These are phyloP conservation scores for Drymonia ruficornis DNA, from an alignment of 2,888 invertebrate genomes.

Conservation along the genomic window DNA sequence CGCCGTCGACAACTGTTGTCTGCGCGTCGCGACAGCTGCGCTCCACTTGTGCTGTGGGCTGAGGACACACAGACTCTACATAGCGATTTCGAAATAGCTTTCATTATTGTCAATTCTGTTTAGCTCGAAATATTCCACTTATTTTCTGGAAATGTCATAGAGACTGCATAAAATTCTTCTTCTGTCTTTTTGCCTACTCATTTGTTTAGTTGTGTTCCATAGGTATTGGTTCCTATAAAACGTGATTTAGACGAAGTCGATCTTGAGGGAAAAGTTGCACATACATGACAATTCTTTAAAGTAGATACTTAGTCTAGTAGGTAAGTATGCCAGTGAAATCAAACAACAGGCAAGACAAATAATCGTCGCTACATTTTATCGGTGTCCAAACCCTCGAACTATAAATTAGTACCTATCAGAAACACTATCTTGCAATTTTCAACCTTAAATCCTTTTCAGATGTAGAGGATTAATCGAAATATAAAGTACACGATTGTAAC, in stretches of 20 bases:
- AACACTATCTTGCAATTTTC: conserved; percentile 30
- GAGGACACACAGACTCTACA: conserved; percentile 33
- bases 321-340: no score
- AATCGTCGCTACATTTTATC: conserved; percentile 5
- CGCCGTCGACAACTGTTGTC: conserved; percentile 81
- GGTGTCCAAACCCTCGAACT: conserved; percentile 1
- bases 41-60: conserved; percentile 59
- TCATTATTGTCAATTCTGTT: no score
- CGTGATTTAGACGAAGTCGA: no score
- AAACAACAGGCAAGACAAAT: conserved; percentile 4
- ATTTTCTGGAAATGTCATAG: neutral
- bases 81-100: conserved; percentile 19
- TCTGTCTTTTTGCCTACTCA: no score
- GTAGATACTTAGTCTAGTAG: no score
- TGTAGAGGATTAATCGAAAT: conserved; percentile 36
- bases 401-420: conserved; percentile 3
- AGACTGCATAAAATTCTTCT: neutral
- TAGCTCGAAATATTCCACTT: neutral
- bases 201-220: no score
- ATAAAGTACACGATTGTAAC: conserved; percentile 56
- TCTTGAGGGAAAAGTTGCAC: no score
- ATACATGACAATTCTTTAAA: no score
- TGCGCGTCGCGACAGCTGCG: conserved; percentile 80
- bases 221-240: no score
- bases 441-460: conserved; percentile 40